These are phyloP conservation scores for Acanthosepion pharaonis DNA, from an alignment of 2,888 invertebrate species.

Conservation along the genomic window DNA sequence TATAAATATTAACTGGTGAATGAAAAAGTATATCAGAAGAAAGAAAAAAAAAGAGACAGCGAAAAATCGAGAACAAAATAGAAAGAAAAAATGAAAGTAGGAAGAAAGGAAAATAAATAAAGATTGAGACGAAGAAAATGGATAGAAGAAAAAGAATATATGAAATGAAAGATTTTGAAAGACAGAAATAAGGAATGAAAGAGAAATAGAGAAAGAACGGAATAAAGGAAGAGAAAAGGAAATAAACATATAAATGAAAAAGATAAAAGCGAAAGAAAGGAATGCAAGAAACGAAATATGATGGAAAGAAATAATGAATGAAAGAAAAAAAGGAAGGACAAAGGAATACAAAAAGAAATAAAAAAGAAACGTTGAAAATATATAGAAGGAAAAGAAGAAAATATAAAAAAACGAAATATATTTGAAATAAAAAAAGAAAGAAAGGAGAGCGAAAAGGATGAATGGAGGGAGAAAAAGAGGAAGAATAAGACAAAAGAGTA, in stretches of 20 bases:
- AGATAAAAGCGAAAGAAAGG: background rate
- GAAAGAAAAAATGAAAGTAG: background rate
- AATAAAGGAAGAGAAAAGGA: background rate
- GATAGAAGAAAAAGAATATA: background rate
- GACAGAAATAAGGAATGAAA: too few species aligned
- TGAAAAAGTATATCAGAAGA: background rate
- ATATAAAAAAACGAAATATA: too few species aligned
- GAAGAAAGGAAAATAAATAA: background rate
- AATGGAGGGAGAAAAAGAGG: too few species aligned
- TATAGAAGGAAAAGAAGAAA: too few species aligned
- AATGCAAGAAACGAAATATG: background rate
- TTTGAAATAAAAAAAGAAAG: too few species aligned
- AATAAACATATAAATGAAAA: background rate
- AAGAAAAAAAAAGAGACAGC: background rate
- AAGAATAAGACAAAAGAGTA: too few species aligned
- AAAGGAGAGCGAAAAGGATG: too few species aligned
- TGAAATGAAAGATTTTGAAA: background rate
- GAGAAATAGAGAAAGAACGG: background rate
- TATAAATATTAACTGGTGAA: background rate
- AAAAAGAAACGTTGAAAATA: too few species aligned
- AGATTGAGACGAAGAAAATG: background rate
- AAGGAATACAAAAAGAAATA: too few species aligned
- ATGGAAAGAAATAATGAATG: too few species aligned
- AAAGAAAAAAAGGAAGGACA: too few species aligned
- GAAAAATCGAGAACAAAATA: background rate